phyloP scores from a whole-genome alignment of 1,140 invertebrate genomes.

The Platorchestia sp. region DNA sequence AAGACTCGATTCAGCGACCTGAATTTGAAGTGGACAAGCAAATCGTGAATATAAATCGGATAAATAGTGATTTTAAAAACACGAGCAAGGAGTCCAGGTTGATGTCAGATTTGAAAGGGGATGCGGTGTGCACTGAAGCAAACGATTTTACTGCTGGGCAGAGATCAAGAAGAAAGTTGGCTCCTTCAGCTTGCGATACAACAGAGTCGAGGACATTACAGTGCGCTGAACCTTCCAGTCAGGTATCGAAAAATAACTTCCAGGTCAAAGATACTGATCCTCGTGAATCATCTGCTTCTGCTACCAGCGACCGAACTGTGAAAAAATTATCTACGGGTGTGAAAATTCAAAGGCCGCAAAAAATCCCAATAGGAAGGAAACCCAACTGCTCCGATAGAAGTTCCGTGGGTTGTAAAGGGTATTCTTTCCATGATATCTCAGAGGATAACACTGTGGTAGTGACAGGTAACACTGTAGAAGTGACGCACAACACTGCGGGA shows the following conservation, averaged over 20 bases:
- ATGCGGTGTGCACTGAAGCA: neutral
- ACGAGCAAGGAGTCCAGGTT: neutral
- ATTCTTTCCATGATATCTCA: conserved; percentile 66
- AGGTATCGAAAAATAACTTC: neutral
- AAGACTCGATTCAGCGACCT: neutral
- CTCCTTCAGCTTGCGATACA: neutral
- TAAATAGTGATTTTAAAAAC: neutral
- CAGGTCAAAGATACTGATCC: neutral
- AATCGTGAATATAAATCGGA: neutral
- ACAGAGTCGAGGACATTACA: neutral
- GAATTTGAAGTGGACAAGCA: neutral
- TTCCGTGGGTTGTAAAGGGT: neutral
- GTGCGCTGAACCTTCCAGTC: neutral
- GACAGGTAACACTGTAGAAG: too few species aligned
- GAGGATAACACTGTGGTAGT: conserved; percentile 54
- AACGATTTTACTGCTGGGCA: neutral
- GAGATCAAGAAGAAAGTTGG: neutral
- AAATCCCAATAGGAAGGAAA: neutral
- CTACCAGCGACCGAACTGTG: neutral
- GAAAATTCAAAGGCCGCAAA: neutral
- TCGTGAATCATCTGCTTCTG: neutral
- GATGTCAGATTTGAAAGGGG: neutral
- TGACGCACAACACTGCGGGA: too few species aligned
- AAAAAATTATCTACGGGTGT: neutral
- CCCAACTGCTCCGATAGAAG: neutral